phyloP scores from a whole-genome alignment of 1,140 invertebrate genomes.

The Portunus trituberculatus region DNA sequence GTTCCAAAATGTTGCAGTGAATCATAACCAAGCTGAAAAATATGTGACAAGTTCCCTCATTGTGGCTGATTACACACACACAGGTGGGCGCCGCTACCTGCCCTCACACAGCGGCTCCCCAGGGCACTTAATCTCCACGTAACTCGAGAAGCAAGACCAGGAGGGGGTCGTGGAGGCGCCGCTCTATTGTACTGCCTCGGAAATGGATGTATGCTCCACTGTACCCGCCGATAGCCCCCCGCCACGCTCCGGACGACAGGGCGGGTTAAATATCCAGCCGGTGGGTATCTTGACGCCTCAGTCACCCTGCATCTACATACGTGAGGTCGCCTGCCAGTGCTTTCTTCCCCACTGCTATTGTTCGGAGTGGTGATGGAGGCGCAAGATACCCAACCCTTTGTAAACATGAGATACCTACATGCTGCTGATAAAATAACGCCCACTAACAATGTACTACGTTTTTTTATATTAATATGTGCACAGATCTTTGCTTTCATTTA shows the following conservation, averaged over 20 bases:
- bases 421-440: neutral
- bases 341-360: neutral
- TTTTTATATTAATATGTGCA: neutral
- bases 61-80: neutral
- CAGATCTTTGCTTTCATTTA: no score
- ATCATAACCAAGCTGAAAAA: neutral
- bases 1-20: neutral
- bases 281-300: neutral
- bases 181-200: neutral
- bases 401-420: neutral
- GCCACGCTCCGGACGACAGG: neutral
- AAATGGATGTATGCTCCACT: neutral
- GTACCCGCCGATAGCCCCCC: neutral
- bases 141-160: neutral
- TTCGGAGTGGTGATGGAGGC: neutral
- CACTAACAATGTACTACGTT: neutral
- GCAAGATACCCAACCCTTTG: neutral
- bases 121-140: neutral
- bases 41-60: neutral
- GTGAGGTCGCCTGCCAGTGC: neutral
- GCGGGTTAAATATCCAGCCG: neutral
- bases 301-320: neutral
- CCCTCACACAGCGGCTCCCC: neutral
- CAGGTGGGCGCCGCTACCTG: neutral
- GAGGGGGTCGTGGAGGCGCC: neutral